phyloP scores from a whole-genome alignment of 2,888 invertebrate species.

The Leptinotarsa rubiginosa region DNA sequence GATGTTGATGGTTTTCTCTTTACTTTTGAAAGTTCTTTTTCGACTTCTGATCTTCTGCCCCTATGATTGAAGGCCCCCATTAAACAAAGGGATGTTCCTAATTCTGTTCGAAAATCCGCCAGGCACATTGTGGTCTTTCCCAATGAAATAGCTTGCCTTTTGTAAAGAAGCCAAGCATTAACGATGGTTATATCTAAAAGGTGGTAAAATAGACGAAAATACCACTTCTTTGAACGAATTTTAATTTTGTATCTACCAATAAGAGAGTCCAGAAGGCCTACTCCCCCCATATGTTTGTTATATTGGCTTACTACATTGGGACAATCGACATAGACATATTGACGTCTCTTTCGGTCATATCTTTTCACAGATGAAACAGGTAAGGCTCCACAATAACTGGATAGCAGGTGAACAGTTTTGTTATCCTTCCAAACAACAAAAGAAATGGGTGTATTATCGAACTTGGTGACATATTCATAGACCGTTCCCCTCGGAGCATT shows the following conservation, averaged over 20 bases:
- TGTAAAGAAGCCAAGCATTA: slow-evolving; percentile 20
- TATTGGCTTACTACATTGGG: slow-evolving; percentile 10
- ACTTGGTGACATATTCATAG: slow-evolving; percentile 10
- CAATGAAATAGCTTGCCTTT: slow-evolving; percentile 1
- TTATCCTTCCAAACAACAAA: background rate
- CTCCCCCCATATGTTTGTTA: slow-evolving; percentile 19
- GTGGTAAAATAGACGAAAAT: slow-evolving; percentile 11
- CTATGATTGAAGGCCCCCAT: background rate
- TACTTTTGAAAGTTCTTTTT: background rate
- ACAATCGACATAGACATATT: slow-evolving; percentile 8
- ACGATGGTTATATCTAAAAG: slow-evolving; percentile 16
- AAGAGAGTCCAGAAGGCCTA: slow-evolving; percentile 5
- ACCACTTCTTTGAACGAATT: slow-evolving; percentile 15
- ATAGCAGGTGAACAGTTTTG: slow-evolving; percentile 10
- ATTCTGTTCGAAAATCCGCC: slow-evolving; percentile 1
- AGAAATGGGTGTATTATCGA: slow-evolving; percentile 1
- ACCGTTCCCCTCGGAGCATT: slow-evolving; percentile 6
- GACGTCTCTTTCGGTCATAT: slow-evolving; percentile 8
- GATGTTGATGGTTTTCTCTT: slow-evolving; percentile 8
- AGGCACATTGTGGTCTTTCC: background rate
- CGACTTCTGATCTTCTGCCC: slow-evolving; percentile 1
- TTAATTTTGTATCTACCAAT: slow-evolving; percentile 14
- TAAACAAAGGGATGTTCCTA: slow-evolving; percentile 1
- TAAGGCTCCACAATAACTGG: slow-evolving; percentile 2
- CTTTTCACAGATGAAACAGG: slow-evolving; percentile 1